Conservation (phyloP, 2,113 vertebrate genomes). For the Caranx ignobilis region DNA sequence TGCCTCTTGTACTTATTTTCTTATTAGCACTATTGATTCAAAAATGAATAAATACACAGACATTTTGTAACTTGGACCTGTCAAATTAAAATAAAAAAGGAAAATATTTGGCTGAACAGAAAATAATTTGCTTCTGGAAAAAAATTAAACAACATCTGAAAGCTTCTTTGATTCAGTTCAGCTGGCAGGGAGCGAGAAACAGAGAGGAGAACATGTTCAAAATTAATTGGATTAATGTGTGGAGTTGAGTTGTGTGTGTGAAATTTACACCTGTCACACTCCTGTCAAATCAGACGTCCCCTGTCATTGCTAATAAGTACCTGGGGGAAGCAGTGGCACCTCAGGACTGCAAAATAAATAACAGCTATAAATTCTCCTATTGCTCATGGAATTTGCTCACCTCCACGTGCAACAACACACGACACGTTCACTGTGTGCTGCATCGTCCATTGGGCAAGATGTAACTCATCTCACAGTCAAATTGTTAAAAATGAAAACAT, state of each 20-base stretch:
- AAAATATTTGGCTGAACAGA: not conserved
- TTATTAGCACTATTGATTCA: not conserved
- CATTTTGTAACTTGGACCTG: not conserved
- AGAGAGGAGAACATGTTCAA: conserved; percentile 48
- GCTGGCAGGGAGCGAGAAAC: conserved; percentile 18
- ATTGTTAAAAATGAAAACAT: not conserved
- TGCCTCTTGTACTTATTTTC: conserved; percentile 1
- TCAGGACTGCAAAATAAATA: conserved; percentile 53
- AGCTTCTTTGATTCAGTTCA: not conserved
- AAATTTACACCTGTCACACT: conserved; percentile 80
- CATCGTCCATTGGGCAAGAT: not conserved
- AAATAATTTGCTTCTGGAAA: not conserved
- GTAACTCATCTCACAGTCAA: not conserved
- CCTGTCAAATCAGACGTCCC: conserved; percentile 74
- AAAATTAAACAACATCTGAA: not conserved
- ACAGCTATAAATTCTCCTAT: conserved; percentile 28
- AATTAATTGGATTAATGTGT: conserved; percentile 82
- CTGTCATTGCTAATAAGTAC: conserved; percentile 74
- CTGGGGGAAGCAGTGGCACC: conserved; percentile 52
- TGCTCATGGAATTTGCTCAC: not conserved
- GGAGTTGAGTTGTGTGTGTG: conserved; percentile 72
- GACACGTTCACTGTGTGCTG: not conserved
- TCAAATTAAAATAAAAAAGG: conserved; percentile 18
- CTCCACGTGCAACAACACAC: not conserved
- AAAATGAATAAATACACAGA: not conserved